These are phyloP conservation scores for Heteromurus nitidus DNA, from an alignment of 2,888 invertebrate genomes.

Conservation along the genomic window DNA sequence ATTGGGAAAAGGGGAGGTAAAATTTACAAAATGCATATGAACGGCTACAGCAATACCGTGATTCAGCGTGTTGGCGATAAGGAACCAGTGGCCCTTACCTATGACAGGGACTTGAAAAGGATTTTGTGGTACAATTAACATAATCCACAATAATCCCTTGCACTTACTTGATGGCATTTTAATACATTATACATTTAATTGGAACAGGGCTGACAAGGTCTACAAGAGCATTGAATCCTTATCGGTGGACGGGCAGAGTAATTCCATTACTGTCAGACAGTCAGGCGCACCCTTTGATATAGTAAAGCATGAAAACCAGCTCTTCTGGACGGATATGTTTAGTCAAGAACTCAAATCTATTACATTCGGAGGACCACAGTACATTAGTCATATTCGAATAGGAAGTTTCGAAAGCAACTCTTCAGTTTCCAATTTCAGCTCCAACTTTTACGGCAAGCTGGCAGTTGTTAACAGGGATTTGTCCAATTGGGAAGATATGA, in stretches of 20 bases:
- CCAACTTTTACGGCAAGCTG: slow-evolving; percentile 68
- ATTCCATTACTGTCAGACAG: slow-evolving; percentile 36
- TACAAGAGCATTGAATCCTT: slow-evolving; percentile 67
- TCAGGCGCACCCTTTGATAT: slow-evolving; percentile 66
- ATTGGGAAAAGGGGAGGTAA: slow-evolving; percentile 65
- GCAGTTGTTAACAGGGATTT: slow-evolving; percentile 64
- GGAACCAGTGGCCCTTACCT: slow-evolving; percentile 78
- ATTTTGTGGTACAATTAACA: slow-evolving; percentile 80
- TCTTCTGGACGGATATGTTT: slow-evolving; percentile 71
- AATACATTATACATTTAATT: background rate
- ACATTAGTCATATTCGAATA: slow-evolving; percentile 11
- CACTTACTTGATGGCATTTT: no score
- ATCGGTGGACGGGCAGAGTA: slow-evolving; percentile 52
- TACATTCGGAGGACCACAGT: background rate
- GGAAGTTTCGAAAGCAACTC: slow-evolving; percentile 47
- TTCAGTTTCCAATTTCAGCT: slow-evolving; percentile 21
- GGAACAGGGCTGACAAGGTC: slow-evolving; percentile 67
- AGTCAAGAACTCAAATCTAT: slow-evolving; percentile 55
- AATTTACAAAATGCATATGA: slow-evolving; percentile 83
- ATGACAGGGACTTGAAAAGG: slow-evolving; percentile 79
- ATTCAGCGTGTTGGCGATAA: slow-evolving; percentile 77
- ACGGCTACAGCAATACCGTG: slow-evolving; percentile 79
- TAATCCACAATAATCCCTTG: no score
- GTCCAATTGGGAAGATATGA: slow-evolving; percentile 40
- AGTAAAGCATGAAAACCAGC: slow-evolving; percentile 62